phyloP scores from a whole-genome alignment of 37 sponge, comb jelly and placozoan species.

The Geodia barretti region DNA sequence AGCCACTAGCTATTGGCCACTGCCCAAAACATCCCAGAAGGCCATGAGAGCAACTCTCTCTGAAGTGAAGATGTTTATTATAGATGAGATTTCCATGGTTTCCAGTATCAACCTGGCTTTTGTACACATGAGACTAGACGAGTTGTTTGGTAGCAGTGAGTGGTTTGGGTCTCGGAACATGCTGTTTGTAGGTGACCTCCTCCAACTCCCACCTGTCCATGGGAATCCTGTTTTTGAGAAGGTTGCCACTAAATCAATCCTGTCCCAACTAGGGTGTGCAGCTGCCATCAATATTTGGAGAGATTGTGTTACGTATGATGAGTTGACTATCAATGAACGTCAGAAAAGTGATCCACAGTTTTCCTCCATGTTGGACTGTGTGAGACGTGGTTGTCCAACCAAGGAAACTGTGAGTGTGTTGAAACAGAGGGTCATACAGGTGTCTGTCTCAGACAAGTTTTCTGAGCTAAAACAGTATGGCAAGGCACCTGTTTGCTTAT shows the following conservation, averaged over 20 bases:
- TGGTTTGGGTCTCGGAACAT: conserved; percentile 37
- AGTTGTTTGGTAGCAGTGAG: conserved; percentile 11
- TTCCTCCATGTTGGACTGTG: conserved; percentile 11
- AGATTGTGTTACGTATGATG: conserved; percentile 43
- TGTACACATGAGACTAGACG: no score
- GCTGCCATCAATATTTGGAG: conserved; percentile 47
- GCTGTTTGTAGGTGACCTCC: conserved; percentile 60
- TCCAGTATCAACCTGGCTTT: conserved; percentile 49
- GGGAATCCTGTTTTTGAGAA: conserved; percentile 37
- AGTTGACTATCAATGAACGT: conserved; percentile 72
- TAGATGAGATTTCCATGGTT: conserved; percentile 75
- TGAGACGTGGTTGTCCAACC: no score
- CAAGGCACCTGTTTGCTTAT: no score
- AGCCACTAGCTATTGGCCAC: conserved; percentile 47
- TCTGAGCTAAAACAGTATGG: no score
- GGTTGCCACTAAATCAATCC: conserved; percentile 20
- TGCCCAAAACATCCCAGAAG: conserved; percentile 38
- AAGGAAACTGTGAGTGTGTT: no score
- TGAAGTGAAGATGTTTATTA: conserved; percentile 39
- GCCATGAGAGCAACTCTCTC: conserved; percentile 30
- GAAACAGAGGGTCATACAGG: no score
- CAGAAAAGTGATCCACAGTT: conserved; percentile 38
- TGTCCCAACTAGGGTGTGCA: conserved; percentile 10
- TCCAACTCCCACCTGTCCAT: conserved; percentile 56
- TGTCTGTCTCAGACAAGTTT: no score